Conservation (phyloP, 2,888 invertebrate species). For the Drosophila mimica region DNA sequence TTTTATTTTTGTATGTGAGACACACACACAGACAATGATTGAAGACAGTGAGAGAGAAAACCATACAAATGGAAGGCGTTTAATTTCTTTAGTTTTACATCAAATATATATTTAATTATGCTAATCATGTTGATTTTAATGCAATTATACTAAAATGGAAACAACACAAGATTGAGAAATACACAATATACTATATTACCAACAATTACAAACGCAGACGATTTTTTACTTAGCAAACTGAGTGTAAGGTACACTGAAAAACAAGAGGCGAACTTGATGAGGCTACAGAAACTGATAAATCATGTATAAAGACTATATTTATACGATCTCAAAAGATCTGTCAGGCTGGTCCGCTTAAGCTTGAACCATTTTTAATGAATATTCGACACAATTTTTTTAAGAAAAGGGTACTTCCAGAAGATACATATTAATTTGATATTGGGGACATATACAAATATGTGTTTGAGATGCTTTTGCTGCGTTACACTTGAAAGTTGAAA, state of each 20-base stretch:
- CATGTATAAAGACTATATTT: neutral
- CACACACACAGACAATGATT: neutral
- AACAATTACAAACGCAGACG: conserved; percentile 43
- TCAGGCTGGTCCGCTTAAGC: conserved; percentile 1
- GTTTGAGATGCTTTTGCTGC: conserved; percentile 14
- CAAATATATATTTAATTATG: conserved; percentile 65
- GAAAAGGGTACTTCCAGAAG: conserved; percentile 25
- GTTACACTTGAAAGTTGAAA: conserved; percentile 12
- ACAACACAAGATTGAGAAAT: conserved; percentile 71
- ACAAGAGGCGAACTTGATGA: neutral
- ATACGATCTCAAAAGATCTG: conserved; percentile 15
- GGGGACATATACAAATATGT: neutral
- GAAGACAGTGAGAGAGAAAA: conserved; percentile 18
- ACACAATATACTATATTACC: conserved; percentile 58
- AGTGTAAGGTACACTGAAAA: neutral
- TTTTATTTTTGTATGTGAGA: conserved; percentile 48
- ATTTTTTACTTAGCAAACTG: conserved; percentile 26
- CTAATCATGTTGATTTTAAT: conserved; percentile 71
- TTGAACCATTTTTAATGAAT: neutral
- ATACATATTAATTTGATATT: conserved; percentile 23
- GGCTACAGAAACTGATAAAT: neutral
- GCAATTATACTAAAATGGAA: conserved; percentile 73
- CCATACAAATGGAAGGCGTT: conserved; percentile 40
- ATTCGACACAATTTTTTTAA: conserved; percentile 16
- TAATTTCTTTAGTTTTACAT: conserved; percentile 63